phyloP scores from a whole-genome alignment of 2,113 vertebrate genomes.

The Vicugna pacos region DNA sequence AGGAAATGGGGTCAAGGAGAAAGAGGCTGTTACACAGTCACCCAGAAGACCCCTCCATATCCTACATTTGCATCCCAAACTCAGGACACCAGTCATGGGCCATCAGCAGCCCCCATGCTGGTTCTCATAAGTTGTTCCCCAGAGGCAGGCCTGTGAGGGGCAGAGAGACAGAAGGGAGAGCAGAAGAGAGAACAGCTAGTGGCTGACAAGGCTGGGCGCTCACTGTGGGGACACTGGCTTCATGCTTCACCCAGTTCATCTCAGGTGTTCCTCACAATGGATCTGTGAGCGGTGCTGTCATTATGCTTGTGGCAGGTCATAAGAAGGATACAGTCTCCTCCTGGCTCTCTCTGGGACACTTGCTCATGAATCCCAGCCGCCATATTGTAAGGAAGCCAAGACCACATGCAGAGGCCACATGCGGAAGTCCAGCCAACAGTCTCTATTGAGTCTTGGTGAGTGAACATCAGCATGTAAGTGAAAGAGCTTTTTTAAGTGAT shows the following conservation, averaged over 20 bases:
- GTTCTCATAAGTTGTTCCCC: neutral
- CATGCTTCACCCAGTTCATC: neutral
- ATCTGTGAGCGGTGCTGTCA: neutral
- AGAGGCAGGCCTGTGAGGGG: neutral
- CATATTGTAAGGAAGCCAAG: neutral
- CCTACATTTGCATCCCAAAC: neutral
- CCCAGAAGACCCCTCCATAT: neutral
- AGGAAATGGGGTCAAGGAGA: neutral
- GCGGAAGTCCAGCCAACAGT: neutral
- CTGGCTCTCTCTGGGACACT: neutral
- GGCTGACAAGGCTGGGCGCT: neutral
- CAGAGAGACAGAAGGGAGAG: neutral
- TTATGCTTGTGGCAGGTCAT: no score
- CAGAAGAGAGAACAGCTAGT: neutral
- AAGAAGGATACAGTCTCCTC: no score
- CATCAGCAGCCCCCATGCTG: neutral
- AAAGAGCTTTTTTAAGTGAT: neutral
- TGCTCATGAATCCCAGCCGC: neutral
- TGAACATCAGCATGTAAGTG: neutral
- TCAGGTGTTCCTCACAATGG: neutral
- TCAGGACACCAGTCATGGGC: neutral
- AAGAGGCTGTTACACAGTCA: no score
- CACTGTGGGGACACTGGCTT: neutral
- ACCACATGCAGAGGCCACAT: neutral
- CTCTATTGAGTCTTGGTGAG: neutral